Percentiles rank a stretch among this genome's conserved stretches.
Evolutionary conservation across 2,888 invertebrate species (phyloP).

Genomic region (Drosophila basisetae): DNA sequence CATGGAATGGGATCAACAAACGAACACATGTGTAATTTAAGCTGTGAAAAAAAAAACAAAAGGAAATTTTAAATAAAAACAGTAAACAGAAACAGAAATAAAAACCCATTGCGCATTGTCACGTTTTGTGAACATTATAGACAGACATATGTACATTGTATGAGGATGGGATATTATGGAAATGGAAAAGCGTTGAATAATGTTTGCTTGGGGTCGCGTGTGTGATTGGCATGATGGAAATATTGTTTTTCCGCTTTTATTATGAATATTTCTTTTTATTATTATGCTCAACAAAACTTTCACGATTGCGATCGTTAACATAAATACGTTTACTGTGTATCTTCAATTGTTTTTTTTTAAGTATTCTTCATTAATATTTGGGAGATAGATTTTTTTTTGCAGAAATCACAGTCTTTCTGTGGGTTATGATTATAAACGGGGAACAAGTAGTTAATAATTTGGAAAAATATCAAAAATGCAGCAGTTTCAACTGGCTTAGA

Average conservation of each 20-base stretch:
- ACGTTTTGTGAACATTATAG: constrained; percentile 49
- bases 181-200: constrained; percentile 58
- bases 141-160: neutral
- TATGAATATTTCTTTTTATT: constrained; percentile 43
- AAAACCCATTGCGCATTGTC: constrained; percentile 52
- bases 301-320: constrained; percentile 74
- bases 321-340: constrained; percentile 51
- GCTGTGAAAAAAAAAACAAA: constrained; percentile 31
- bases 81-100: constrained; percentile 20
- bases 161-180: constrained; percentile 27
- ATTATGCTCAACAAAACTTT: constrained; percentile 63
- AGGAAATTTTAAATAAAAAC: constrained; percentile 31
- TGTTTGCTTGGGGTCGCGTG: constrained; percentile 60
- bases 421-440: constrained; percentile 14
- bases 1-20: constrained; percentile 67
- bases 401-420: constrained; percentile 66
- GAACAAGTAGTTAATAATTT: constrained; percentile 24
- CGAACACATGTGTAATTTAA: constrained; percentile 60
- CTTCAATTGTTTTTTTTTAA: constrained; percentile 2
- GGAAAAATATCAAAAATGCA: constrained; percentile 29
- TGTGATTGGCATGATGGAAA: constrained; percentile 63
- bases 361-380: constrained; percentile 27
- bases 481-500: constrained; percentile 33
- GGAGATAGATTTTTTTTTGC: constrained; percentile 15
- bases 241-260: constrained; percentile 73